Conservation (phyloP, 2,113 vertebrate genomes). For the Cavia porcellus region DNA sequence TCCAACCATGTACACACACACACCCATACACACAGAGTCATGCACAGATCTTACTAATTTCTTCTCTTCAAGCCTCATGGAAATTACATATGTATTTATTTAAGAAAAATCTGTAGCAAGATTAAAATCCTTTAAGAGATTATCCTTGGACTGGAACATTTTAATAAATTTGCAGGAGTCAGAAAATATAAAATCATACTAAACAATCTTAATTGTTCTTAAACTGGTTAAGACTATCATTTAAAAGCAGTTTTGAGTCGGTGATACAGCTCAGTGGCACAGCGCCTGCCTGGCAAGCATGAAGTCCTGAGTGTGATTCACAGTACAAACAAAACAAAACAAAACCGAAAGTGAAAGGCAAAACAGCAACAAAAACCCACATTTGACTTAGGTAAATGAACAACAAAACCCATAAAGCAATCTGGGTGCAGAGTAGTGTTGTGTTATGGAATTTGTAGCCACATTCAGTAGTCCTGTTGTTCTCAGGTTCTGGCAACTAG, state of each 20-base stretch:
- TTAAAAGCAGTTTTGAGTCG: not conserved
- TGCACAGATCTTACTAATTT: not conserved
- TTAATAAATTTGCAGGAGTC: not conserved
- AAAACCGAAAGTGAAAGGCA: too few species aligned
- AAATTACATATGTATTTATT: not conserved
- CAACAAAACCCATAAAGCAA: not conserved
- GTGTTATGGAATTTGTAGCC: not conserved
- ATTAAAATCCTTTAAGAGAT: not conserved
- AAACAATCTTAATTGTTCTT: too few species aligned
- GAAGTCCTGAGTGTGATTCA: too few species aligned
- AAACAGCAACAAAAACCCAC: too few species aligned
- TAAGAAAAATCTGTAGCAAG: not conserved
- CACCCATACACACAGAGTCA: not conserved
- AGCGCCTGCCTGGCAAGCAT: too few species aligned
- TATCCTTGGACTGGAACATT: not conserved
- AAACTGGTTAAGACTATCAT: not conserved
- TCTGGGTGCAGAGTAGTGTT: not conserved
- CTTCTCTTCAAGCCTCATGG: not conserved
- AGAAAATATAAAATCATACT: not conserved
- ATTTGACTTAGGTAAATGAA: too few species aligned
- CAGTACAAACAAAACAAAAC: too few species aligned
- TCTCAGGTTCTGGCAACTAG: not conserved
- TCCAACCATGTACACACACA: not conserved
- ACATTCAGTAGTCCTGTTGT: not conserved
- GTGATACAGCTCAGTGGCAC: too few species aligned